Evolutionary conservation across 2,797 vertebrate species (phyloP).

Genomic region (Mergus octosetaceus): DNA sequence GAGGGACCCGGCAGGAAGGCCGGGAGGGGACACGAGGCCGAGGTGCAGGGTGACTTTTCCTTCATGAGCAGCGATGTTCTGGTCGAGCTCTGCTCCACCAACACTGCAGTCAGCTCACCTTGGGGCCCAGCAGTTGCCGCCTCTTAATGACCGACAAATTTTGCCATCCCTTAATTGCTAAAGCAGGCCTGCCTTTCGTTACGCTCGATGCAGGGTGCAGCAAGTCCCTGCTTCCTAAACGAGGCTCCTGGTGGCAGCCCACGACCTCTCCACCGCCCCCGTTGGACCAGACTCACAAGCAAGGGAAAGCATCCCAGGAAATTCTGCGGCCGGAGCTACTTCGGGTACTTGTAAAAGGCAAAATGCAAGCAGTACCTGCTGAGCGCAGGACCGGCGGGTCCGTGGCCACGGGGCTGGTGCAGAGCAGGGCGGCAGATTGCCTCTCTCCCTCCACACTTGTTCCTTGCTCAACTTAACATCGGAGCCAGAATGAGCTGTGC

Average conservation of each 20-base stretch:
- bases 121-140: not conserved
- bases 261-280: not conserved
- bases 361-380: not conserved
- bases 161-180: not conserved
- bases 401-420: not conserved
- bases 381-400: not conserved
- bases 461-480: not conserved
- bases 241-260: not conserved
- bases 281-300: not conserved
- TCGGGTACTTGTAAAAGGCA: not conserved
- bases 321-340: not conserved
- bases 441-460: constrained; percentile 36
- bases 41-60: not conserved
- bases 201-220: accelerated
- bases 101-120: not conserved
- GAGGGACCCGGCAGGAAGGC: not conserved
- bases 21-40: not conserved
- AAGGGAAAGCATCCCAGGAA: not conserved
- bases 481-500: constrained; percentile 52
- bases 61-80: not conserved
- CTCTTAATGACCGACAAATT: not conserved
- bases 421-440: not conserved
- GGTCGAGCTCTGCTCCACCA: not conserved
- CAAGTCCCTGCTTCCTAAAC: not conserved
- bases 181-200: not conserved